These are phyloP conservation scores for Ophiodon elongatus DNA, from an alignment of 2,113 vertebrate species.

Conservation along the genomic window DNA sequence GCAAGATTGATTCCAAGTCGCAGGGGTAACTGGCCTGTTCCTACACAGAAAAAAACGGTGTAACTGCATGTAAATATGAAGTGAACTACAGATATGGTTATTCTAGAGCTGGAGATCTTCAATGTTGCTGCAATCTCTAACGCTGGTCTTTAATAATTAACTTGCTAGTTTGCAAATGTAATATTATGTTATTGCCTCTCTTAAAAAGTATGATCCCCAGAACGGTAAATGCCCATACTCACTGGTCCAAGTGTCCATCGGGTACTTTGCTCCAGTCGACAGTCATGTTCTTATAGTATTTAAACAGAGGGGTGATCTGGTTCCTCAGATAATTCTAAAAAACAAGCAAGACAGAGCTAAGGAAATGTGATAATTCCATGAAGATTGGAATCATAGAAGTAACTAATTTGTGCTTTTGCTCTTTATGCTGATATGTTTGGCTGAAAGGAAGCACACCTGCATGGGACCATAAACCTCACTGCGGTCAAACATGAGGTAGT, in stretches of 20 bases:
- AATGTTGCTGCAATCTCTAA: too few species aligned
- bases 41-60: too few species aligned
- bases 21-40: too few species aligned
- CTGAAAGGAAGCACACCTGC: constrained; percentile 81
- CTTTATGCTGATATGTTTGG: not conserved
- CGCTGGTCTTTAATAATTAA: not conserved
- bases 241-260: constrained; percentile 86
- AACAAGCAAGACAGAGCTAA: constrained; percentile 11
- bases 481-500: constrained; percentile 92
- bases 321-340: constrained; percentile 85
- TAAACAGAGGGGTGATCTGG: constrained; percentile 84
- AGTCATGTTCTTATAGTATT: constrained; percentile 66
- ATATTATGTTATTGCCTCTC: not conserved
- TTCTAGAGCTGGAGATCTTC: too few species aligned
- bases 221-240: constrained; percentile 73
- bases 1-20: too few species aligned
- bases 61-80: too few species aligned
- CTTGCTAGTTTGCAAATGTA: not conserved
- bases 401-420: not conserved
- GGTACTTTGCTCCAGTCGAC: fast-evolving
- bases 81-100: too few species aligned
- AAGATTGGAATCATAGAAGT: not conserved
- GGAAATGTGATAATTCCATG: not conserved
- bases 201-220: not conserved
- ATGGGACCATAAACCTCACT: constrained; percentile 87